phyloP scores from a whole-genome alignment of 2,888 invertebrate species.

The Parthenolecanium corni region DNA sequence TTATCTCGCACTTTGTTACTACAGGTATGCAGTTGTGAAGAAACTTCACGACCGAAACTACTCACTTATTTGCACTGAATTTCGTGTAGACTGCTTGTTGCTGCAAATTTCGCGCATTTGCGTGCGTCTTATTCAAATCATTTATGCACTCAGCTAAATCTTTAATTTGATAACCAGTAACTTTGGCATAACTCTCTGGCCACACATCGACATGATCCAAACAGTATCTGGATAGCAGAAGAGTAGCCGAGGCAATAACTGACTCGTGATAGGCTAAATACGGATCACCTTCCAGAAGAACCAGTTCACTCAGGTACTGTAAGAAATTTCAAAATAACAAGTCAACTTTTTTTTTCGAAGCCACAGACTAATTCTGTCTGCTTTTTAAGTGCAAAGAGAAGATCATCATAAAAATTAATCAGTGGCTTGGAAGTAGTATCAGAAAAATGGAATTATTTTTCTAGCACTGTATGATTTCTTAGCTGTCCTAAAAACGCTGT shows the following conservation, averaged over 20 bases:
- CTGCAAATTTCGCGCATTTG: slow-evolving; percentile 51
- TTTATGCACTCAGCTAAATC: slow-evolving; percentile 56
- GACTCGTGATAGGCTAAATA: slow-evolving; percentile 74
- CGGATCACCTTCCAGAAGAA: slow-evolving; percentile 74
- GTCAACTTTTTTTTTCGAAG: too few species aligned
- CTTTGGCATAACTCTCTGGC: slow-evolving; percentile 51
- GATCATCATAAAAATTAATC: too few species aligned
- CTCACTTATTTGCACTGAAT: slow-evolving; percentile 51
- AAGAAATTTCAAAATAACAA: slow-evolving; percentile 34
- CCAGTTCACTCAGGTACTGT: slow-evolving; percentile 72
- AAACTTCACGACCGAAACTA: not conserved
- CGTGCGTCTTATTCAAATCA: slow-evolving; percentile 57
- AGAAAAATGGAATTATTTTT: too few species aligned
- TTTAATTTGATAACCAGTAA: slow-evolving; percentile 55
- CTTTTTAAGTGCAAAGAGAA: too few species aligned
- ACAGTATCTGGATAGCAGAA: slow-evolving; percentile 69
- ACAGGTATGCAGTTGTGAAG: not conserved
- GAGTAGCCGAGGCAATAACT: slow-evolving; percentile 63
- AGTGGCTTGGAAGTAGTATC: too few species aligned
- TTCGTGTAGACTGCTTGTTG: slow-evolving; percentile 84
- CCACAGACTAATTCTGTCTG: too few species aligned
- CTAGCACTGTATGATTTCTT: too few species aligned
- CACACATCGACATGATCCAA: slow-evolving; percentile 49
- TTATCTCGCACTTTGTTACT: not conserved
- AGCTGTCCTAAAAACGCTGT: too few species aligned